These are phyloP conservation scores for Eulemur rubriventer DNA, from an alignment of 2,797 vertebrate species.

Conservation along the genomic window DNA sequence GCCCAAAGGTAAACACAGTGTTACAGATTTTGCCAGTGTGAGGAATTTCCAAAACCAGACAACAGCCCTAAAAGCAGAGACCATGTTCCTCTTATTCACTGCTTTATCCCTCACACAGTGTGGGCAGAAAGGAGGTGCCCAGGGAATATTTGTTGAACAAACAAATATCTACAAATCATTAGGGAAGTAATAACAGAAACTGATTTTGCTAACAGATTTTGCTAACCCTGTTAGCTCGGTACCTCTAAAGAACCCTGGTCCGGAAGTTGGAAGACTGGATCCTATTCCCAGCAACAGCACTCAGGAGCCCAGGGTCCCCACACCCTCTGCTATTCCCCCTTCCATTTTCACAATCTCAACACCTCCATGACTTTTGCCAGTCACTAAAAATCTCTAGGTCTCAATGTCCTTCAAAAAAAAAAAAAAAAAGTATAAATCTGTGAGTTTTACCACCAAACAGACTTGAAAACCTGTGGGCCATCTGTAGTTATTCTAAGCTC, in stretches of 20 bases:
- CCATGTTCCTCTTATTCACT: not conserved
- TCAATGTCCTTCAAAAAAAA: not conserved
- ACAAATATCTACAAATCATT: not conserved
- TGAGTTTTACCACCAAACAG: not conserved
- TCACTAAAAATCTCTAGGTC: not conserved
- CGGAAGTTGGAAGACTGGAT: not conserved
- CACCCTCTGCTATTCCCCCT: fast-evolving
- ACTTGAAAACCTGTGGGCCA: not conserved
- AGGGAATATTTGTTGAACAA: not conserved
- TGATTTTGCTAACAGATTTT: not conserved
- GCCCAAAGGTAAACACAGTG: not conserved
- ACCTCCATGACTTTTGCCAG: not conserved
- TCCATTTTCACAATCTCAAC: not conserved
- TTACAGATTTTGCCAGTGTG: not conserved
- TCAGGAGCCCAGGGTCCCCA: not conserved
- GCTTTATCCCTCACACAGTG: not conserved
- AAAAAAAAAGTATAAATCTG: not conserved
- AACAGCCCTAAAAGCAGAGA: not conserved
- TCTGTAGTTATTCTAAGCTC: not conserved
- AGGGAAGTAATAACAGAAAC: not conserved
- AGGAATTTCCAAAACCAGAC: not conserved
- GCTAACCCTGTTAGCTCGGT: not conserved
- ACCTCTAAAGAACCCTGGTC: not conserved
- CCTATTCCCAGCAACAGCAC: not conserved
- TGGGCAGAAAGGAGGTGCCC: not conserved